These are phyloP conservation scores for Creontiades dilutus DNA, from an alignment of 2,888 invertebrate species.

Conservation along the genomic window DNA sequence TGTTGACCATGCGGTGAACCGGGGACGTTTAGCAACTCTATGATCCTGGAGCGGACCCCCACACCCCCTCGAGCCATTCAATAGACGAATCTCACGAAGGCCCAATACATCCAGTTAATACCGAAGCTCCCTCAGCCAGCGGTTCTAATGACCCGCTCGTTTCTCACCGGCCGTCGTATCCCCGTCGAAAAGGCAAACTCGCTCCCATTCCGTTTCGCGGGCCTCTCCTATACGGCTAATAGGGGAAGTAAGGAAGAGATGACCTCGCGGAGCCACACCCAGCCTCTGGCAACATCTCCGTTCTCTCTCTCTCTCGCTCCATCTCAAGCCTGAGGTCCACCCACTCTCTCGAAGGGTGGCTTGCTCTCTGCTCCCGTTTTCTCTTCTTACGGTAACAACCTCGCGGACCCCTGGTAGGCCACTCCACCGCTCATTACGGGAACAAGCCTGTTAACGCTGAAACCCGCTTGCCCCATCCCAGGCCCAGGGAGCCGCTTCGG, in stretches of 20 bases:
- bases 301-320: neutral
- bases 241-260: constrained; percentile 47
- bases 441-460: constrained; percentile 50
- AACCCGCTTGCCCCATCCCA: constrained; percentile 26
- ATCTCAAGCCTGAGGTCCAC: constrained; percentile 23
- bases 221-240: neutral
- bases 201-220: too few relatives aligned
- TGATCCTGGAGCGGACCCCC: neutral
- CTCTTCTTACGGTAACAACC: constrained; percentile 53
- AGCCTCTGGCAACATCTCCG: neutral
- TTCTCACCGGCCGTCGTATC: too few relatives aligned
- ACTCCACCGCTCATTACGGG: constrained; percentile 42
- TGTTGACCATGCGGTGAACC: neutral
- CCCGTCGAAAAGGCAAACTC: too few relatives aligned
- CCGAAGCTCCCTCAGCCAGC: too few relatives aligned
- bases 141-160: too few relatives aligned
- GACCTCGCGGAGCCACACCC: constrained; percentile 53
- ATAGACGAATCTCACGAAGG: neutral
- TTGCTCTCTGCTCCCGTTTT: constrained; percentile 44
- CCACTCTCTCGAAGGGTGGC: constrained; percentile 45
- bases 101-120: too few relatives aligned
- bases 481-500: neutral
- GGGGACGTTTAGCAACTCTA: constrained; percentile 15
- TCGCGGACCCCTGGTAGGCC: neutral
- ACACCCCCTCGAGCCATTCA: constrained; percentile 11